Evolutionary conservation across 1,140 invertebrate genomes (phyloP), one percentile per base, ranked within the genome.

Genomic region (Ceratosolen solmsi): DNA sequence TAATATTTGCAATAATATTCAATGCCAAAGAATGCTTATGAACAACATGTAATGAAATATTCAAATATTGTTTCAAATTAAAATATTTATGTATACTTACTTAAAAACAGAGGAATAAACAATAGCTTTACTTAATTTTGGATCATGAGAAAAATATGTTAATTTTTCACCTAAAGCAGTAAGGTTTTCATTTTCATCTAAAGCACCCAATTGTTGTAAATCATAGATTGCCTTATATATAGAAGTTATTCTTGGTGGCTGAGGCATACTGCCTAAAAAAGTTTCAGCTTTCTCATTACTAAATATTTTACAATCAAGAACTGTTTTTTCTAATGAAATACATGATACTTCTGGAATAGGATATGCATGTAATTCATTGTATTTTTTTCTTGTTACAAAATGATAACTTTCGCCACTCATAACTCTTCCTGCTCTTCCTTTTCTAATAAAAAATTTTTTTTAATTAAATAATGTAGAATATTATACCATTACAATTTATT

Each of bases 391-490:
- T 8, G 94, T 93, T 82, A 96, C 94, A 11, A 98, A 89, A 88
- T 97, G 96, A 87, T 95, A 97, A 87, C 95, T 94, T 88, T 96
- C 94, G 8, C 97, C 97, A 3, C 95, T 92, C 84, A 94, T 91
- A 49, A 96, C 94, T 84, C 95, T 92, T 25, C 95, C 95, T 65
- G 95, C 95, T 80, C 95, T 90, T 30, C 95, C 95, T 86, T 93
- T 92, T 58, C 91, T 90, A 41, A 11, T 71, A 71, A 20, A 36
- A 33, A 49, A 27, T 49, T 13, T n/a, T 41, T 27, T 15, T 54
- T 22, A 54, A 54, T 46, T 60, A 27, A 60, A 60, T 3, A 2
- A 60, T 13, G 9, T 27, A 30, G 25, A 60, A 60, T 11, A 2
- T 54, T 13, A 3, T 54, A 54, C 0, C 27, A 33, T 63, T 13